These are phyloP conservation scores for Scaptomyza cyrtandrae DNA, from an alignment of 2,888 invertebrate species.

Conservation along the genomic window DNA sequence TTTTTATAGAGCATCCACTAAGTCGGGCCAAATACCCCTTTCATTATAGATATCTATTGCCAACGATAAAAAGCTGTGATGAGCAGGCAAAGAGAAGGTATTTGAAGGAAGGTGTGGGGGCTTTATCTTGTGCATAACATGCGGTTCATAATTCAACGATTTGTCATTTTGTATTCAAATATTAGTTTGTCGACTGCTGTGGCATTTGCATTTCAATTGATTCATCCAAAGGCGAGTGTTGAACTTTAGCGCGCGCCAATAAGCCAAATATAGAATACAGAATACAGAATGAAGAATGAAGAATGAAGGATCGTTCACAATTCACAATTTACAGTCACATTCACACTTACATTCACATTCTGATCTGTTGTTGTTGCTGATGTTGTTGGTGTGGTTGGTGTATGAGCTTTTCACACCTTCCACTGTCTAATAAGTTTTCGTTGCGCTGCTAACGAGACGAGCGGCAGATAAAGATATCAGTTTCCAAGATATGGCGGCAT, in stretches of 20 bases:
- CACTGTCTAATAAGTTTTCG: constrained; percentile 47
- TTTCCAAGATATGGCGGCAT: constrained; percentile 37
- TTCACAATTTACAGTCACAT: constrained; percentile 21
- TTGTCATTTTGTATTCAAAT: constrained; percentile 79
- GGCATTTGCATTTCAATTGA: constrained; percentile 76
- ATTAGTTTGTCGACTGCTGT: constrained; percentile 51
- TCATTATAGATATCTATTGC: constrained; percentile 9
- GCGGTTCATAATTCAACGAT: constrained; percentile 74
- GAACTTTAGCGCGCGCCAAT: constrained; percentile 75
- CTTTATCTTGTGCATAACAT: constrained; percentile 15
- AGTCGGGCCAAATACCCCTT: neutral
- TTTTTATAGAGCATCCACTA: neutral
- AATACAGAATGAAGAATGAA: constrained; percentile 42
- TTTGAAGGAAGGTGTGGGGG: neutral
- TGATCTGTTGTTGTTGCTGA: constrained; percentile 1
- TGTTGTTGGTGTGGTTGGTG: constrained; percentile 5
- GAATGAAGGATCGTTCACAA: constrained; percentile 52
- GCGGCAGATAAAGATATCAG: constrained; percentile 71
- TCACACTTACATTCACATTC: constrained; percentile 30
- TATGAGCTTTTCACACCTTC: constrained; percentile 68
- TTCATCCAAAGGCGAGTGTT: constrained; percentile 61
- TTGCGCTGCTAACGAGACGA: constrained; percentile 50
- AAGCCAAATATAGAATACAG: constrained; percentile 9
- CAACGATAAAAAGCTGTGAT: neutral
- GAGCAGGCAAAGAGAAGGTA: neutral